These are phyloP conservation scores for Pyxicephalus adspersus DNA, from an alignment of 2,113 vertebrate genomes.

Conservation along the genomic window DNA sequence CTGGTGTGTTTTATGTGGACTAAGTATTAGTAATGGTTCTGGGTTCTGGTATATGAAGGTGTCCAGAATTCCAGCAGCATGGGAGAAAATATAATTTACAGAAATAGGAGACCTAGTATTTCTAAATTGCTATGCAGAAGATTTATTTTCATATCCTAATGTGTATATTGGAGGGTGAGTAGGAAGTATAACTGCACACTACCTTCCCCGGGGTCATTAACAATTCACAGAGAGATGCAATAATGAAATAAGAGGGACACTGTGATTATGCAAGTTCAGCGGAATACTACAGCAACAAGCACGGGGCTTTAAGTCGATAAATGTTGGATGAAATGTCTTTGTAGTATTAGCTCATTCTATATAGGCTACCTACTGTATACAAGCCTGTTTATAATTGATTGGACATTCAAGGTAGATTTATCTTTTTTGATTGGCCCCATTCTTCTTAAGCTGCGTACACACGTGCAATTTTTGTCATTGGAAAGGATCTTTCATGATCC, in stretches of 20 bases:
- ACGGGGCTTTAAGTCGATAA: neutral
- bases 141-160: conserved; percentile 1
- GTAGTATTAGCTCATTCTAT: no score
- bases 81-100: neutral
- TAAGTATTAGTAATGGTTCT: no score
- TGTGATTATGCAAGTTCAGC: neutral
- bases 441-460: no score
- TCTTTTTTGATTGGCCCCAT: no score
- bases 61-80: neutral
- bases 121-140: neutral
- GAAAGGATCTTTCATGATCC: no score
- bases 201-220: conserved; percentile 26
- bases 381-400: no score
- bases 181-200: neutral
- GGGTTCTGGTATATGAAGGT: no score
- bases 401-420: no score
- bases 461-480: no score
- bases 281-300: neutral
- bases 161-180: neutral
- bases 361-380: no score
- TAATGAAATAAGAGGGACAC: neutral
- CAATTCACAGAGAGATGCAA: conserved; percentile 28
- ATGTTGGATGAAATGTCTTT: no score
- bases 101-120: neutral
- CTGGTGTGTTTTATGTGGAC: no score